Conservation (phyloP, 2,888 invertebrate species). For the Sussaba pulchella region DNA sequence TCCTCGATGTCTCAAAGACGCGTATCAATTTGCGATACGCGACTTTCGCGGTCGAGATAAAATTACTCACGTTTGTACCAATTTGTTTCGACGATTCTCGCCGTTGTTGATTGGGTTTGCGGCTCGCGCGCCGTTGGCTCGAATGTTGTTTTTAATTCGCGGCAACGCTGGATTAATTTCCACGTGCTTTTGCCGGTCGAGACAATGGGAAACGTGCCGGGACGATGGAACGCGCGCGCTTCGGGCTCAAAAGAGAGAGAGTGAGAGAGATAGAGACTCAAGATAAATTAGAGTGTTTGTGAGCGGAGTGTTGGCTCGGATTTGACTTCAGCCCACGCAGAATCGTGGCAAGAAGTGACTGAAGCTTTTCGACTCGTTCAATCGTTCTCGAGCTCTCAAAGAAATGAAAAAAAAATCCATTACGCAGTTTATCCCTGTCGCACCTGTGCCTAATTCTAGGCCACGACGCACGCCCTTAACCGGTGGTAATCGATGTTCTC, state of each 20-base stretch:
- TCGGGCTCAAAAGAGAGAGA: neutral
- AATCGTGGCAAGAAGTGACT: too few species aligned
- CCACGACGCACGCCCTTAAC: too few species aligned
- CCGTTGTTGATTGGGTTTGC: neutral
- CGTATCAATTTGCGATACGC: conserved; percentile 14
- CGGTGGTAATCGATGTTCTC: too few species aligned
- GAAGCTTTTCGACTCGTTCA: too few species aligned
- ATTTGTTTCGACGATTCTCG: conserved; percentile 19
- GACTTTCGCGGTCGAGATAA: conserved; percentile 1
- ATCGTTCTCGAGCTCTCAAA: too few species aligned
- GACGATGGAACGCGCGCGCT: neutral
- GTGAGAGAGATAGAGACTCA: too few species aligned
- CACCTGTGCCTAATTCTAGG: neutral
- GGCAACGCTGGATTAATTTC: conserved; percentile 18
- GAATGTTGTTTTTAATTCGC: neutral
- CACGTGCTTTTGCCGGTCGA: conserved; percentile 19
- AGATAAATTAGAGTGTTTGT: too few species aligned
- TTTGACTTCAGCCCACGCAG: too few species aligned
- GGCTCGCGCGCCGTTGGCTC: neutral
- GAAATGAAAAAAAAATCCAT: too few species aligned
- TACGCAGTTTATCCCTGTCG: too few species aligned
- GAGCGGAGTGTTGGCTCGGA: too few species aligned
- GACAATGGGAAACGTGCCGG: neutral
- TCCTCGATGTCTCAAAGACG: conserved; percentile 69
- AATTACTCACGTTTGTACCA: conserved; percentile 38